phyloP scores from a whole-genome alignment of 2,888 invertebrate species.

The Pollenia amentaria region DNA sequence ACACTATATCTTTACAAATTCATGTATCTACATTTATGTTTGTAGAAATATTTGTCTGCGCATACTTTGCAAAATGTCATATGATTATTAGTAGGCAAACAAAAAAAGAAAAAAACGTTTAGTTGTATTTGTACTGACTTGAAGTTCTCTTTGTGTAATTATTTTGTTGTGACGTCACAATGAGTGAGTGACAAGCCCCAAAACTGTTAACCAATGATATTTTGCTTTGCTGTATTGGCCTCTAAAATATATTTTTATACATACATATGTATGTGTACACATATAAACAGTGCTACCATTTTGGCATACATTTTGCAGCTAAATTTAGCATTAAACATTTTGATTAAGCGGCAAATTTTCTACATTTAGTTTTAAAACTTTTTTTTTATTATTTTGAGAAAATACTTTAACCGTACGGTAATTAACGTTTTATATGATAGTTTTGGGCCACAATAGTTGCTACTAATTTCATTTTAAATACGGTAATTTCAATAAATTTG shows the following conservation, averaged over 20 bases:
- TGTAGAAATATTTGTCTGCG: not conserved
- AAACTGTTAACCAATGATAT: conserved; percentile 79
- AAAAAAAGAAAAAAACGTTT: conserved; percentile 19
- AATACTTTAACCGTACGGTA: no score
- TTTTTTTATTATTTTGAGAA: no score
- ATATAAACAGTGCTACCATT: no score
- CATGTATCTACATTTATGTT: conserved; percentile 5
- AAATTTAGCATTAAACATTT: no score
- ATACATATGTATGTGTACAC: not conserved
- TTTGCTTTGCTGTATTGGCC: conserved; percentile 57
- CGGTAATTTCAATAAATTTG: no score
- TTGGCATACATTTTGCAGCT: not conserved
- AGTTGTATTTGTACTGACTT: not conserved
- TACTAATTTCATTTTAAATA: no score
- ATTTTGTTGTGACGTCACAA: conserved; percentile 78
- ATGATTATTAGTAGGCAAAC: not conserved
- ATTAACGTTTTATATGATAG: no score
- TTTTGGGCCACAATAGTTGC: no score
- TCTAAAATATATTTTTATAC: conserved; percentile 34
- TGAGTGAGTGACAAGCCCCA: conserved; percentile 79
- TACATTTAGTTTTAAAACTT: no score
- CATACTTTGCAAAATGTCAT: conserved; percentile 2
- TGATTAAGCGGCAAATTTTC: no score
- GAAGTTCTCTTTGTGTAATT: conserved; percentile 43
- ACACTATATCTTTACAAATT: conserved; percentile 17